Evolutionary conservation across 2,113 vertebrate species (phyloP).

Genomic region (Crotophaga sulcirostris): DNA sequence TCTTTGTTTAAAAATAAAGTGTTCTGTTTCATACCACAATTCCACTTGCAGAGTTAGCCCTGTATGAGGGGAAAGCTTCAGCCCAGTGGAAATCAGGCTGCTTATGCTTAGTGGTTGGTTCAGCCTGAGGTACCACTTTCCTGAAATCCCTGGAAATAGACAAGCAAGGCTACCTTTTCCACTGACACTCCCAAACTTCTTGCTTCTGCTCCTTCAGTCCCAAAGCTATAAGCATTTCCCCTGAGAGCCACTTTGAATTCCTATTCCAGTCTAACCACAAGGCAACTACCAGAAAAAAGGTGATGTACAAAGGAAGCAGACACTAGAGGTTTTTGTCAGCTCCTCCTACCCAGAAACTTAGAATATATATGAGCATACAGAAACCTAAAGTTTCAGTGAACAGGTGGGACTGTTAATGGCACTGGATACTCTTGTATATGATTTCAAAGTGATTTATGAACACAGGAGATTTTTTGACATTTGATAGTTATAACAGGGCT

Average conservation of each 20-base stretch:
- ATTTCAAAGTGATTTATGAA: not conserved
- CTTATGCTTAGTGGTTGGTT: not conserved
- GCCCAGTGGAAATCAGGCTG: not conserved
- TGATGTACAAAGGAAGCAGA: not conserved
- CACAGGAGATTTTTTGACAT: not conserved
- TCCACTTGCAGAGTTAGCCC: not conserved
- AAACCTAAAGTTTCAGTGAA: not conserved
- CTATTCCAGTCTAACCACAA: not conserved
- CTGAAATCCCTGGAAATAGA: not conserved
- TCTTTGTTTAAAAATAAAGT: not conserved
- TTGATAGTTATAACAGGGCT: not conserved
- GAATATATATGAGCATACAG: not conserved
- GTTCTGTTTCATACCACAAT: not conserved
- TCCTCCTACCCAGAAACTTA: not conserved
- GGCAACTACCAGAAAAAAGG: not conserved
- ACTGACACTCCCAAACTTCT: not conserved
- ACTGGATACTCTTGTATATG: not conserved
- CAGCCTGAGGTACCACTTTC: not conserved
- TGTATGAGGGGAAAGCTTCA: not conserved
- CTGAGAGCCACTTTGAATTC: not conserved
- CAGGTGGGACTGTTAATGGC: not conserved
- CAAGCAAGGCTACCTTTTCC: not conserved
- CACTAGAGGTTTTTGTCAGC: not conserved
- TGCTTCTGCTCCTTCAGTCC: not conserved
- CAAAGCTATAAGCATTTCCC: not conserved